These are phyloP conservation scores for Argya squamiceps DNA, from an alignment of 2,797 vertebrate species.

Conservation along the genomic window DNA sequence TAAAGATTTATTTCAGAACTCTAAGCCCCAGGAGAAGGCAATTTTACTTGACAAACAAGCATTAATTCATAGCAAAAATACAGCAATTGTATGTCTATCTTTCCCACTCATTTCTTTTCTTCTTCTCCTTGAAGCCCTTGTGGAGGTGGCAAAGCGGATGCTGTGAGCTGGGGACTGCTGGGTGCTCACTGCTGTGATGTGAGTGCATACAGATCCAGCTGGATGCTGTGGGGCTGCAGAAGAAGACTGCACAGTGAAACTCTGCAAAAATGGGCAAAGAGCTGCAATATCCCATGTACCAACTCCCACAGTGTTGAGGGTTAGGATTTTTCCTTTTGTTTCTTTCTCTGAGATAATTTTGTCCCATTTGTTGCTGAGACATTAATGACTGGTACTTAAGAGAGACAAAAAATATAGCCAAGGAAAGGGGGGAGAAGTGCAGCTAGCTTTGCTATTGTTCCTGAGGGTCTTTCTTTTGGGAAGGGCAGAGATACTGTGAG, in stretches of 20 bases:
- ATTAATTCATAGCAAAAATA: background rate
- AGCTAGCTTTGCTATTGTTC: no score
- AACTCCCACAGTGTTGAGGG: background rate
- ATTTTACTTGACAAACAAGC: background rate
- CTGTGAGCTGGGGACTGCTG: background rate
- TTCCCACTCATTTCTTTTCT: background rate
- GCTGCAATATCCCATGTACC: background rate
- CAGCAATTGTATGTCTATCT: background rate
- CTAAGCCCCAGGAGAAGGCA: background rate
- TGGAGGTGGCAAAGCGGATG: background rate
- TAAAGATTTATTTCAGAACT: background rate
- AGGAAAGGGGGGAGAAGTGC: no score
- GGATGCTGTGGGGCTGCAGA: background rate
- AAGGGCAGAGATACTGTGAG: background rate
- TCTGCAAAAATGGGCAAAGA: background rate
- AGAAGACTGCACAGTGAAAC: background rate
- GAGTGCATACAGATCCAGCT: rapidly evolving
- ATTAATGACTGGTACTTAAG: background rate
- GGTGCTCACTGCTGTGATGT: background rate
- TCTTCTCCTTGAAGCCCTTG: background rate
- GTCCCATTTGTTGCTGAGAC: background rate
- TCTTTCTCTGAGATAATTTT: background rate
- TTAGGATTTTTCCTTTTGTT: background rate
- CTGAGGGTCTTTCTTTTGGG: background rate
- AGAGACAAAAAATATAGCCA: background rate